phyloP scores from a whole-genome alignment of 1,140 invertebrate species.

The Camponotus floridanus region DNA sequence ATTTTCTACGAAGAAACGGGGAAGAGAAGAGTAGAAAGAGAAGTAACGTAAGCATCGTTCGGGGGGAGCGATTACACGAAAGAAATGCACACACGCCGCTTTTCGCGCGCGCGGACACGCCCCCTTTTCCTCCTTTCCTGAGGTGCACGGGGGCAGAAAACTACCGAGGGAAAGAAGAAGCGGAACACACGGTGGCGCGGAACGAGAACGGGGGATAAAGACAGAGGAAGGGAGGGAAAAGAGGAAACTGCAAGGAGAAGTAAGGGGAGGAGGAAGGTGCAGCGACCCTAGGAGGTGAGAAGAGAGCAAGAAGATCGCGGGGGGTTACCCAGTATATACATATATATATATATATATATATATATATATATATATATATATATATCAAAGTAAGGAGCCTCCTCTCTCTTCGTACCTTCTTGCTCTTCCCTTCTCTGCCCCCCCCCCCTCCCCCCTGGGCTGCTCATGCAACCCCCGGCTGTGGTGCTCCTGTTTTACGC shows the following conservation, averaged over 20 bases:
- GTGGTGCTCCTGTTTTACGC: conserved; percentile 83
- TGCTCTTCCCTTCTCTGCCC: neutral
- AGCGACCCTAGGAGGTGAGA: conserved; percentile 48
- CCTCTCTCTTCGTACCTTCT: conserved; percentile 14
- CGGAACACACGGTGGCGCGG: conserved; percentile 43
- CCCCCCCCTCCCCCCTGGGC: no score
- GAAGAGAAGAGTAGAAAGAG: neutral
- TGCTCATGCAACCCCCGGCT: neutral
- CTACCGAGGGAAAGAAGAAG: conserved; percentile 61
- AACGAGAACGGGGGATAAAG: conserved; percentile 20
- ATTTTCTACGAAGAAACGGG: neutral
- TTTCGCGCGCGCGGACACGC: conserved; percentile 68
- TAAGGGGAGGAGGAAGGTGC: conserved; percentile 27
- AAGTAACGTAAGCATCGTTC: neutral
- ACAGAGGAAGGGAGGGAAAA: conserved; percentile 23
- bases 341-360: no score
- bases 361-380: neutral
- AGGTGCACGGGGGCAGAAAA: conserved; percentile 64
- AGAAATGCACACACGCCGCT: conserved; percentile 66
- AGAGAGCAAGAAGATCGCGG: conserved; percentile 58
- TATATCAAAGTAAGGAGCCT: conserved; percentile 55
- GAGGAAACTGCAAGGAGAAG: conserved; percentile 48
- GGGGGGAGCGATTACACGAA: conserved; percentile 66
- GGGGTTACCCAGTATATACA: conserved; percentile 7
- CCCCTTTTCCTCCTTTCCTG: conserved; percentile 60